Evolutionary conservation across 2,113 vertebrate genomes (phyloP), one percentile per base, ranked within the genome.

Genomic region (Hypomesus transpacificus): DNA sequence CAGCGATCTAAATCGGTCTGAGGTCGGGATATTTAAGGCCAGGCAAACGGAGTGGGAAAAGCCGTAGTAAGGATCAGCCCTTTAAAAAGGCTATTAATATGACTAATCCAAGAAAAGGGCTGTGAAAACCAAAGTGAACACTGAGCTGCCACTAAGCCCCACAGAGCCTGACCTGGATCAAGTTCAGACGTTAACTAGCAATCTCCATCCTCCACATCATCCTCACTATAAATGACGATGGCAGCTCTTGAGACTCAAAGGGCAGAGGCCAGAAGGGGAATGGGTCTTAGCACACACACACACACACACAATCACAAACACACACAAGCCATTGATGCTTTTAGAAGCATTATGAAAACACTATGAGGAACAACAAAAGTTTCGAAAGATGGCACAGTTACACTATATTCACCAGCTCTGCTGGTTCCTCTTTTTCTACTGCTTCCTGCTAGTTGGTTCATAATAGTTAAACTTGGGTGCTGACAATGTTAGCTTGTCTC

Each of bases 381-480:
- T 90, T 91, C 85, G 79, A 80, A 90, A 91, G 84, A 88, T 76
- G 77, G 85, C 86, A 84, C 82, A 75, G 84, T 85, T 87, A 89
- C 89, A 87, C 84, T 83, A 74, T 84, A 86, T 79, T 22, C 53
- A 46, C 53, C 72, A 77, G 84, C 90, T 91, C 88, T 88, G 87
- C 89, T 84, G 87, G 88, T n/a, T 59, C 21, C 21, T 63, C 17
- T 60, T 60, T 89, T 88, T 86, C 86, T 89, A 87, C 87, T 87
- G 84, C 86, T 87, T 89, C 88, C 77, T 1, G 68, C 85, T 82
- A 81, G 87, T 71, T 83, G 82, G 82, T 86, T 87, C 84, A 87
- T 88, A 84, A 82, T 88, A 88, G 87, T 86, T 84, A 85, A 88
- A 87, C 83, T 79, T 46, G 7, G 39, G 39, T 13, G 9, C 8